phyloP scores from a whole-genome alignment of 2,113 vertebrate genomes.

The Suricata suricatta region DNA sequence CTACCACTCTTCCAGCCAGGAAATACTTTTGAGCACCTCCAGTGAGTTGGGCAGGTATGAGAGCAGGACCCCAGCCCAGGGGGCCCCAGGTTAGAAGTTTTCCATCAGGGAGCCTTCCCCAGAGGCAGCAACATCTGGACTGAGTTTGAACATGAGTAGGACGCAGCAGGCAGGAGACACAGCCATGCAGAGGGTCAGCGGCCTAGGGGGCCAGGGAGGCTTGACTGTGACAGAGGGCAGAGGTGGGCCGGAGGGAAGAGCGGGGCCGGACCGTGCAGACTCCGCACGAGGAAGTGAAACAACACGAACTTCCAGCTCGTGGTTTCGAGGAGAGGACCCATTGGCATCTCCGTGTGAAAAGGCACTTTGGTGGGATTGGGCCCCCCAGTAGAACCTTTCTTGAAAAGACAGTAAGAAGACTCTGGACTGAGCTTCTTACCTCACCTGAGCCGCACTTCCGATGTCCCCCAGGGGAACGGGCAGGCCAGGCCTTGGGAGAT shows the following conservation, averaged over 20 bases:
- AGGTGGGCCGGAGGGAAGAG: background rate
- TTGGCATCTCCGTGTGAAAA: background rate
- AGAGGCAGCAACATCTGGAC: background rate
- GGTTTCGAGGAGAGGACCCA: background rate
- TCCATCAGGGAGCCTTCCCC: background rate
- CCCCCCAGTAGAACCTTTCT: background rate
- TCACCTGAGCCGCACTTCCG: background rate
- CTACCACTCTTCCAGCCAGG: background rate
- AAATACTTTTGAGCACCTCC: background rate
- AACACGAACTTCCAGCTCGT: background rate
- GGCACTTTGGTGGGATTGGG: background rate
- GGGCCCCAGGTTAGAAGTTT: background rate
- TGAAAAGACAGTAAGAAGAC: background rate
- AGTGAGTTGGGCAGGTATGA: background rate
- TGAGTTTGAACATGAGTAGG: background rate
- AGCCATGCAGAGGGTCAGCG: background rate
- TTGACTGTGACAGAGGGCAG: background rate
- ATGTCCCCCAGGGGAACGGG: background rate
- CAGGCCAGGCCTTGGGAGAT: background rate
- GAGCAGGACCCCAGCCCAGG: background rate
- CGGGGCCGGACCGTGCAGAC: background rate
- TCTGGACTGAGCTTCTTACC: background rate
- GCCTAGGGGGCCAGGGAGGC: background rate
- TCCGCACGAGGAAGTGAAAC: background rate
- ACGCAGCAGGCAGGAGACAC: background rate